Percentiles rank a stretch among this genome's conserved stretches.
Conservation (phyloP, 2,888 invertebrate genomes). For the Andrena flavipes region DNA sequence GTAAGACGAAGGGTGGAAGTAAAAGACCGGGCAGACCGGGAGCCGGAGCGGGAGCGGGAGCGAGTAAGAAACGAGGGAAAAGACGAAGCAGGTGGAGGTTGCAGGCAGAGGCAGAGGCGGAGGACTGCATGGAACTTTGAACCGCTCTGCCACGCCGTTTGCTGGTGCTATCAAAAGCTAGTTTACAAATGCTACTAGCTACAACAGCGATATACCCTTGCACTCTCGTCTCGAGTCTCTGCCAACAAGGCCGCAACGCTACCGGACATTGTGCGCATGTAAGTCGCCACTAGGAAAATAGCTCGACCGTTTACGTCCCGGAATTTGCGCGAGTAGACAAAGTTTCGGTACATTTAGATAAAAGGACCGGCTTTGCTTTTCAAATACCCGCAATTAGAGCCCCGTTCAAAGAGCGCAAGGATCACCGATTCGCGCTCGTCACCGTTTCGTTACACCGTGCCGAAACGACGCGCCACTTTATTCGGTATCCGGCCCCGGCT, state of each 20-base stretch:
- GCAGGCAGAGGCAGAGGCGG: conserved; percentile 11
- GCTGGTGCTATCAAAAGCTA: conserved; percentile 78
- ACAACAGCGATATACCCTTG: conserved; percentile 62
- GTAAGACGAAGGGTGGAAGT: conserved; percentile 12
- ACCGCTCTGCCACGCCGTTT: conserved; percentile 67
- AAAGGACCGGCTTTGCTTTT: conserved; percentile 37
- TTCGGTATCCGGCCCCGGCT: not conserved
- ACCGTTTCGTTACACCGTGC: conserved; percentile 29
- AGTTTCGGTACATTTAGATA: conserved; percentile 14
- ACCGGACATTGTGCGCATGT: conserved; percentile 18
- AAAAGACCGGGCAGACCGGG: not conserved
- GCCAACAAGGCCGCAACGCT: conserved; percentile 3
- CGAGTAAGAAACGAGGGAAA: conserved; percentile 14
- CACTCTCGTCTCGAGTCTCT: conserved; percentile 41
- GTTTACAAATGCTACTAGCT: conserved; percentile 76
- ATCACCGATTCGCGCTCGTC: conserved; percentile 56
- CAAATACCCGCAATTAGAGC: conserved; percentile 59
- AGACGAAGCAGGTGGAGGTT: not conserved
- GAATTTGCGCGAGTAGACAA: conserved; percentile 30
- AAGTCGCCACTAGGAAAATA: conserved; percentile 32
- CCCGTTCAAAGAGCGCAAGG: conserved; percentile 34
- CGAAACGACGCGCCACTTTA: conserved; percentile 25
- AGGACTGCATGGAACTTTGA: conserved; percentile 63
- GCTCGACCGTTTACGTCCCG: conserved; percentile 31
- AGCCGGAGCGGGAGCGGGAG: not conserved